Percentiles rank a stretch among this genome's conserved stretches.
These are phyloP conservation scores for Protaetia brevitarsis DNA, from an alignment of 1,140 invertebrate genomes.

Conservation along the genomic window DNA sequence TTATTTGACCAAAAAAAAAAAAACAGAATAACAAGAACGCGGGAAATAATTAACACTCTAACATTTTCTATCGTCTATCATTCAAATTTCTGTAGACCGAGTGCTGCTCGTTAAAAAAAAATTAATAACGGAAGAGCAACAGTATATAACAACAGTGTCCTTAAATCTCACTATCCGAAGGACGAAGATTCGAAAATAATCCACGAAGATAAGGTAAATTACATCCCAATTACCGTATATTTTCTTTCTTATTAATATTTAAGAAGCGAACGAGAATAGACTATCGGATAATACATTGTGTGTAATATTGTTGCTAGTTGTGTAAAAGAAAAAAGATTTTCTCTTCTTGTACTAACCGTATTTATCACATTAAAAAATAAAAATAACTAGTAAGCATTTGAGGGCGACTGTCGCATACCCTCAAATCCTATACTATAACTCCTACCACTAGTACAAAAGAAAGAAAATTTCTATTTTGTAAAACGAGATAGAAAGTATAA, in stretches of 20 bases:
- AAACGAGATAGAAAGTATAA: not conserved
- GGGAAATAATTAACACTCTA: too few relatives aligned
- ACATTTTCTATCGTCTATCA: too few relatives aligned
- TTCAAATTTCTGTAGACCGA: too few relatives aligned
- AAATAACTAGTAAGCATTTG: not conserved
- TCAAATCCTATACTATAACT: not conserved
- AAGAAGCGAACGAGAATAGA: not conserved
- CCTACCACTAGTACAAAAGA: not conserved
- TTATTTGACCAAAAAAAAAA: not conserved
- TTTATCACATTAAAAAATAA: not conserved
- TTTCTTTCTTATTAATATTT: not conserved
- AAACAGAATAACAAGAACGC: too few relatives aligned
- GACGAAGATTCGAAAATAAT: not conserved
- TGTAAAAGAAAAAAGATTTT: conserved; percentile 4
- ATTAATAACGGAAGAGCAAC: not conserved
- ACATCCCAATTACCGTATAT: not conserved
- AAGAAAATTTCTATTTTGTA: conserved; percentile 1
- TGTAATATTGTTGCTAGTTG: conserved; percentile 16
- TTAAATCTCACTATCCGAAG: not conserved
- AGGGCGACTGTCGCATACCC: not conserved
- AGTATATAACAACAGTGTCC: not conserved
- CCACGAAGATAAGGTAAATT: not conserved
- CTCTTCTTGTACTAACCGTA: not conserved
- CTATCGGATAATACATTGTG: not conserved
- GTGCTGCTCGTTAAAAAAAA: not conserved